phyloP scores from a whole-genome alignment of 2,797 vertebrate species.

The Sebastes minor region DNA sequence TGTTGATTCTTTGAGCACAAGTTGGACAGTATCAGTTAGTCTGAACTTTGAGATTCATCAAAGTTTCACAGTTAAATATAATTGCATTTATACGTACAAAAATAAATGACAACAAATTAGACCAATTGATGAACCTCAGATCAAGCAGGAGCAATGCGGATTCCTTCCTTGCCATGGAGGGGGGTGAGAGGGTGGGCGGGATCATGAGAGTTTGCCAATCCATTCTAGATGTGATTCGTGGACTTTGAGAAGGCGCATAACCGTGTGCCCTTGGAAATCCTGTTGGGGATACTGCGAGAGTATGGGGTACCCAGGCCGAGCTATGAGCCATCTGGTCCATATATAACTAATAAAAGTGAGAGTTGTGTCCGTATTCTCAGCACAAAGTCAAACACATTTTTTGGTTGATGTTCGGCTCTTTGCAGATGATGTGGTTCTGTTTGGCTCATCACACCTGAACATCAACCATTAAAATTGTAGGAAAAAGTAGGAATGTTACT shows the following conservation, averaged over 20 bases:
- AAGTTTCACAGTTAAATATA: neutral
- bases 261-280: neutral
- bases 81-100: neutral
- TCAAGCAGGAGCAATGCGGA: neutral
- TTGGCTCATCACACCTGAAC: neutral
- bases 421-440: neutral
- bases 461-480: too few relatives aligned
- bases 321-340: neutral
- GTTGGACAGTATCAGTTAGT: neutral
- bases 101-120: neutral
- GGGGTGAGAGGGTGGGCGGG: rapidly evolving
- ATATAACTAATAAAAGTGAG: neutral
- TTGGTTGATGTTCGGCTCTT: neutral
- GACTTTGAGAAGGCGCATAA: neutral
- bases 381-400: too few relatives aligned
- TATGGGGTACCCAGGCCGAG: neutral
- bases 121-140: neutral
- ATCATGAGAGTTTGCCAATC: neutral
- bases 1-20: neutral
- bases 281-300: neutral
- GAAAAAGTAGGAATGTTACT: too few relatives aligned
- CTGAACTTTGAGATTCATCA: neutral
- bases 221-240: neutral
- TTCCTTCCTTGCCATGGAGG: neutral
- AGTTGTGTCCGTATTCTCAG: neutral